Evolutionary conservation across 2,797 vertebrate species (phyloP).

Genomic region (Acanthurus leucopareius): DNA sequence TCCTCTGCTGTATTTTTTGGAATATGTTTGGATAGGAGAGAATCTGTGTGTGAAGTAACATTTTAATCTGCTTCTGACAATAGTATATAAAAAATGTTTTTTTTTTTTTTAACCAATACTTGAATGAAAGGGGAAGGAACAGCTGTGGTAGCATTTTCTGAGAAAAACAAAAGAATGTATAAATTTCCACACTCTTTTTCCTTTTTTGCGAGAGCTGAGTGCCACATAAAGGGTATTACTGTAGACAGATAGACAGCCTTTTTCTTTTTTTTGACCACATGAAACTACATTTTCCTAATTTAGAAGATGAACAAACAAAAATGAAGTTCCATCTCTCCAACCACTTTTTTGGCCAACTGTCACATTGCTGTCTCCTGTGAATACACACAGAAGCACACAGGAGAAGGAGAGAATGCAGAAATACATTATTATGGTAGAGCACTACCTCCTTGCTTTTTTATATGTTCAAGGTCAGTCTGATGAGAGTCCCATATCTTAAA

Average conservation of each 20-base stretch:
- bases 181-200: too few species aligned
- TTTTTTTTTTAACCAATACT: too few species aligned
- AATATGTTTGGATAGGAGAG: too few species aligned
- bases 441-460: not conserved
- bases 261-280: slow-evolving; percentile 2
- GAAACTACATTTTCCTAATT: not conserved
- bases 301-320: not conserved
- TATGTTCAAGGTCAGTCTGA: not conserved
- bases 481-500: not conserved
- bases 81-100: too few species aligned
- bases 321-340: slow-evolving; percentile 5
- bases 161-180: too few species aligned
- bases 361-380: not conserved
- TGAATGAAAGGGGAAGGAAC: too few species aligned
- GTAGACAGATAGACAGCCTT: not conserved
- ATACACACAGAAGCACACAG: not conserved
- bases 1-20: too few species aligned
- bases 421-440: not conserved
- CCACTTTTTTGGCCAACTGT: not conserved
- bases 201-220: not conserved
- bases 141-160: too few species aligned
- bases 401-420: not conserved
- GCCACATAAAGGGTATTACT: not conserved
- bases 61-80: too few species aligned
- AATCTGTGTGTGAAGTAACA: too few species aligned